Conservation (phyloP, 2,113 vertebrate genomes). For the Amphilophus citrinellus region DNA sequence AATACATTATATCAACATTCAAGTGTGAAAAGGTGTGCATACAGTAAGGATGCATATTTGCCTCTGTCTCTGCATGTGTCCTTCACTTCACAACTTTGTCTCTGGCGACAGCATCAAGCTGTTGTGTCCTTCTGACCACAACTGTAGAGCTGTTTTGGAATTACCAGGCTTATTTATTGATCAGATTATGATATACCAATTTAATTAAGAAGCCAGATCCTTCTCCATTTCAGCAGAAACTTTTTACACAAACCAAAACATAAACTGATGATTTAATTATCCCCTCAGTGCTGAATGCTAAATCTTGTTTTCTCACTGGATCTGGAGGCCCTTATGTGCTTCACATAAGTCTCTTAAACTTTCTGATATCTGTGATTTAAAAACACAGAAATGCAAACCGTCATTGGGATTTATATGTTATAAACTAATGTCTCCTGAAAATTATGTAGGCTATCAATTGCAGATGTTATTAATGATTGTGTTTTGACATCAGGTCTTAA, state of each 20-base stretch:
- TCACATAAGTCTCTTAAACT: constrained; percentile 4
- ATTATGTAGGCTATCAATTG: constrained; percentile 10
- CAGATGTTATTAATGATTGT: constrained; percentile 25
- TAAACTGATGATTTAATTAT: constrained; percentile 48
- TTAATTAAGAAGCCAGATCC: constrained; percentile 36
- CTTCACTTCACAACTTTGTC: not conserved
- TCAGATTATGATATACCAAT: constrained; percentile 42
- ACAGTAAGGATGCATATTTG: not conserved
- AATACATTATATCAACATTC: constrained; percentile 22
- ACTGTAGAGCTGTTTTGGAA: not conserved
- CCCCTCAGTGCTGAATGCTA: constrained; percentile 12
- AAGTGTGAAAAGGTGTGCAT: not conserved
- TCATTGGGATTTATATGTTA: not conserved
- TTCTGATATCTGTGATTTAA: constrained; percentile 9
- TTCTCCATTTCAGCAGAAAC: not conserved
- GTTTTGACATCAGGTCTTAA: constrained; percentile 46
- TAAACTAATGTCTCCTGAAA: not conserved
- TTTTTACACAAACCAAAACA: constrained; percentile 18
- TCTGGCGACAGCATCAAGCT: not conserved
- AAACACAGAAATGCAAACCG: not conserved
- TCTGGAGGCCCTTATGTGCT: not conserved
- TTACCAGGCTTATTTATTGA: constrained; percentile 28
- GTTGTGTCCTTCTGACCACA: constrained; percentile 28
- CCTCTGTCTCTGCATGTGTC: not conserved
- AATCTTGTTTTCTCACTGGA: constrained; percentile 15